These are phyloP conservation scores for Dynastes tityus DNA, from an alignment of 2,888 invertebrate species.

Conservation along the genomic window DNA sequence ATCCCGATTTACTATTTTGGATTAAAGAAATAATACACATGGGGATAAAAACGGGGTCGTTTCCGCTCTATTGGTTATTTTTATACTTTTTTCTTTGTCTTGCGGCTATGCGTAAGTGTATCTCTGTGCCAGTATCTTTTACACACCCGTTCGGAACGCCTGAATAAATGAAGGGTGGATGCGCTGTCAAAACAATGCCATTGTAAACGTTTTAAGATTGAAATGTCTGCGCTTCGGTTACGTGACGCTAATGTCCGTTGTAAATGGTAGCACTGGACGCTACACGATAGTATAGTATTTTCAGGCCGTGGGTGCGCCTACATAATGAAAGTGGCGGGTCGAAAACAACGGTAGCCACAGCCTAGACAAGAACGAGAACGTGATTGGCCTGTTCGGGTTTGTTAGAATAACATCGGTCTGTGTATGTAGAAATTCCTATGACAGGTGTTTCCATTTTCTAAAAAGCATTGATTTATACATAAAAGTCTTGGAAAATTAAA, in stretches of 20 bases:
- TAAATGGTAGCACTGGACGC: conserved; percentile 34
- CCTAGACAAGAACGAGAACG: conserved; percentile 13
- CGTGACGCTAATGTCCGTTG: conserved; percentile 23
- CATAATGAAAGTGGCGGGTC: conserved; percentile 32
- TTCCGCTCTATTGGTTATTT: conserved; percentile 41
- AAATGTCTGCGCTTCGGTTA: conserved; percentile 35
- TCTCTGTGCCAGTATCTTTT: not conserved
- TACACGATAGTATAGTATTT: conserved; percentile 32
- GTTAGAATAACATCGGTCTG: no score
- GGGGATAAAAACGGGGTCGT: conserved; percentile 37
- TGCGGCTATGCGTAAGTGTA: conserved; percentile 23
- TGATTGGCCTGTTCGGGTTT: no score
- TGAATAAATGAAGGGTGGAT: conserved; percentile 43
- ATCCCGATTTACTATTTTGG: conserved; percentile 31
- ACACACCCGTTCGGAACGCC: conserved; percentile 8
- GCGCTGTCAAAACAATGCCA: conserved; percentile 31
- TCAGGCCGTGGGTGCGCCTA: conserved; percentile 37
- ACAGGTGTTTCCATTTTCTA: conserved; percentile 15
- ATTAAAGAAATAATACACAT: conserved; percentile 32
- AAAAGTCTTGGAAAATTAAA: not conserved
- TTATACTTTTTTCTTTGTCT: not conserved
- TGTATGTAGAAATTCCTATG: not conserved
- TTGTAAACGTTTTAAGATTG: conserved; percentile 39
- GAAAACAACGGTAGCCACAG: conserved; percentile 28
- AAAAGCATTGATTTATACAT: not conserved